Conservation (phyloP, 2,113 vertebrate genomes). For the Hypanus sabinus region DNA sequence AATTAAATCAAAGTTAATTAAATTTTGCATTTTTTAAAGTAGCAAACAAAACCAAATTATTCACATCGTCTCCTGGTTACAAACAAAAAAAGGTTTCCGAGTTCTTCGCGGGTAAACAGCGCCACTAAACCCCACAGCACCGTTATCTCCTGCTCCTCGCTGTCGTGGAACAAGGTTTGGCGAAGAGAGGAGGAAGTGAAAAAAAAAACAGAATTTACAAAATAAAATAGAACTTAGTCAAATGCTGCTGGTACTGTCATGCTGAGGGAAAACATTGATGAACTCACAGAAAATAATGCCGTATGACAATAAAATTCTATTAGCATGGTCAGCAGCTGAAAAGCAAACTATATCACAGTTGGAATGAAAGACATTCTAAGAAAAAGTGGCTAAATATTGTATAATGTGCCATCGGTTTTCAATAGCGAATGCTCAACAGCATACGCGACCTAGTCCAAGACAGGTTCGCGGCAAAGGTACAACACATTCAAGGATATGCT, state of each 20-base stretch:
- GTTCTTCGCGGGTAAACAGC: not conserved
- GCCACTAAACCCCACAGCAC: not conserved
- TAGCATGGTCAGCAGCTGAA: not conserved
- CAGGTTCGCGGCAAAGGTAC: not conserved
- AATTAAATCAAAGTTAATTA: not conserved
- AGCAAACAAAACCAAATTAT: not conserved
- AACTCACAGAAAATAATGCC: not conserved
- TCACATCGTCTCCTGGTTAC: not conserved
- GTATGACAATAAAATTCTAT: not conserved
- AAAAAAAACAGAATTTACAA: not conserved
- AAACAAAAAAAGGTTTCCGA: not conserved
- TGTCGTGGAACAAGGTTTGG: not conserved
- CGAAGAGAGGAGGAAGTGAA: not conserved
- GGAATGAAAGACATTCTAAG: not conserved
- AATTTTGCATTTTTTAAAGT: not conserved
- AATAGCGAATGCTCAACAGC: not conserved
- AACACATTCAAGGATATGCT: too few species aligned
- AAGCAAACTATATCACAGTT: not conserved
- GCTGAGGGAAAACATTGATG: not conserved
- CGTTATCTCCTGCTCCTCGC: not conserved
- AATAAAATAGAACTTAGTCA: not conserved
- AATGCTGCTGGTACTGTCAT: not conserved
- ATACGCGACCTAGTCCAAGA: not conserved
- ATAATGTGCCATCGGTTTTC: not conserved
- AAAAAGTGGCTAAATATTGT: not conserved